Percentiles rank a stretch among this genome's conserved stretches.
Evolutionary conservation across 37 sponge, comb jelly and placozoan genomes (phyloP).

Genomic region (Axinella damicornis): DNA sequence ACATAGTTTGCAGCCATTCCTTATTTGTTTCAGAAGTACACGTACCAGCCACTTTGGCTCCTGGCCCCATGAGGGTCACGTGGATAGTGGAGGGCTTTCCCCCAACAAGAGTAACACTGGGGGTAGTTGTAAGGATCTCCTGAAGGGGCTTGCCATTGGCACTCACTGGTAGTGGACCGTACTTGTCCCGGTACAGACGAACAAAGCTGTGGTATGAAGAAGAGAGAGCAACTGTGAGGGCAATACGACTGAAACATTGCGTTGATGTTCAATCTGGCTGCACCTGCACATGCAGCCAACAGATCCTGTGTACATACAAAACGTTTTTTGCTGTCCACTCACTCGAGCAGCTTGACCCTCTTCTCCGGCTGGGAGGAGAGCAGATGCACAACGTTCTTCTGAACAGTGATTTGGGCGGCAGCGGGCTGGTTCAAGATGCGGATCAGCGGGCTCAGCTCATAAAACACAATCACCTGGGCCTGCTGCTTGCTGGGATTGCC

Average conservation of each 20-base stretch:
- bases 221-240: too few species aligned
- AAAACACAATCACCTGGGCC: conserved; percentile 59
- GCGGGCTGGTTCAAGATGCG: conserved; percentile 16
- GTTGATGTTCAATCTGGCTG: too few species aligned
- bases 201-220: conserved; percentile 46
- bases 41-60: neutral
- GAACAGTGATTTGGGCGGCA: conserved; percentile 5
- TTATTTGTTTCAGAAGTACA: too few species aligned
- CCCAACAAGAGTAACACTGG: conserved; percentile 23
- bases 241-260: too few species aligned
- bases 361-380: conserved; percentile 25
- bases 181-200: conserved; percentile 4
- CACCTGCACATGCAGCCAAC: too few species aligned
- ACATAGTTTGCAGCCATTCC: too few species aligned
- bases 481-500: conserved; percentile 27
- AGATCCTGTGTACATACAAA: neutral
- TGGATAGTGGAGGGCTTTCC: conserved; percentile 44
- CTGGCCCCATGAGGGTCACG: conserved; percentile 15
- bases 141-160: conserved; percentile 47
- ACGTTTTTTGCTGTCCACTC: conserved; percentile 1
- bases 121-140: conserved; percentile 32
- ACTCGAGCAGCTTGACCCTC: conserved; percentile 59
- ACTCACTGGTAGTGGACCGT: conserved; percentile 54
- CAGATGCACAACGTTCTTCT: conserved; percentile 15
- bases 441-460: conserved; percentile 64